These are phyloP conservation scores for Tenthredo notha DNA, from an alignment of 2,888 invertebrate genomes.

Conservation along the genomic window DNA sequence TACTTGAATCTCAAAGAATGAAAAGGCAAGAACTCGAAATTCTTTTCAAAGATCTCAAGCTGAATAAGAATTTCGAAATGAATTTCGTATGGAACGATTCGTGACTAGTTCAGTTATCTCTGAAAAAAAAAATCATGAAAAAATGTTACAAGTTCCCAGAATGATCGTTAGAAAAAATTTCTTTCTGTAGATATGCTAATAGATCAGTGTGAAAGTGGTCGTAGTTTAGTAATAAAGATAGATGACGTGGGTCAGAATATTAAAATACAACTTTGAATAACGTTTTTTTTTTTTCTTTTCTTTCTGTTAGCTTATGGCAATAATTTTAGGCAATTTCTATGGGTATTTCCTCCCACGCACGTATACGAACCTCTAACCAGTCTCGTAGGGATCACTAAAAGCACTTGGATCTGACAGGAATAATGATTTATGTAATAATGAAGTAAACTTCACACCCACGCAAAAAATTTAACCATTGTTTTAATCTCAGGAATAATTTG, in stretches of 20 bases:
- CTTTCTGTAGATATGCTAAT: slow-evolving; percentile 18
- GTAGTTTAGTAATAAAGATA: slow-evolving; percentile 14
- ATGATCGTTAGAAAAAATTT: background rate
- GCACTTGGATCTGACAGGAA: background rate
- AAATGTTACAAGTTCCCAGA: background rate
- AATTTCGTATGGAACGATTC: too few species aligned
- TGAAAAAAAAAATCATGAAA: background rate
- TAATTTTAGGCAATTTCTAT: background rate
- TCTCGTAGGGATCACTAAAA: background rate
- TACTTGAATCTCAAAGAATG: background rate
- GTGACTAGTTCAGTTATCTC: too few species aligned
- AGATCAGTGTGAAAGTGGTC: slow-evolving; percentile 7
- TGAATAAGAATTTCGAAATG: background rate
- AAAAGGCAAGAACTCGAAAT: background rate
- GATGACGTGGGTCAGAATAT: background rate
- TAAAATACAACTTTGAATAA: slow-evolving; percentile 15
- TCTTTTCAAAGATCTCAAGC: background rate
- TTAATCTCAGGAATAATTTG: too few species aligned
- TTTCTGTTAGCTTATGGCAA: background rate
- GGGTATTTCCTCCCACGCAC: background rate
- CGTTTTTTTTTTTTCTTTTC: background rate
- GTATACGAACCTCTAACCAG: background rate
- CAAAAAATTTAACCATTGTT: background rate
- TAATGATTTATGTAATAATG: background rate
- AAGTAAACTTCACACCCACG: background rate